Evolutionary conservation across 2,888 invertebrate genomes (phyloP), one percentile per base, ranked within the genome.

Genomic region (Trichogramma evanescens): DNA sequence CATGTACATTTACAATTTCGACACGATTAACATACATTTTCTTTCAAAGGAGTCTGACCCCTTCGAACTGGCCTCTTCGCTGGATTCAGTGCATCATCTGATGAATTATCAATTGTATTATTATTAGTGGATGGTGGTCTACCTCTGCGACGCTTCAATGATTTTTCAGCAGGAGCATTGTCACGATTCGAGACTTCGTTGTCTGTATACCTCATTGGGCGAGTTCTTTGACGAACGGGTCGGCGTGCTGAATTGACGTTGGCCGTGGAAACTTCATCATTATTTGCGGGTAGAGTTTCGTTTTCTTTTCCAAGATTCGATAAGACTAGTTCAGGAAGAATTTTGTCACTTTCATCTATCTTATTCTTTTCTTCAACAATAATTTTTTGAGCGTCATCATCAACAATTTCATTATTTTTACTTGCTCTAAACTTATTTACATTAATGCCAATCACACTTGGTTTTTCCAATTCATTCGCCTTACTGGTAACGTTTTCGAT

Each of bases 51-150:
- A 7, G 46, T 42, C 43, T 65, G 65, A 39, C 67, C 63, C 43
- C 66, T 66, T 6, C 68, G 64, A 4, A 67, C 59, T 4, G 69
- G 69, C 54, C 68, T 58, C 56, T 65, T 67, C 7, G 68, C 67
- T 9, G 67, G 66, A 57, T 65, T 65, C 45, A 50, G 58, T 8
- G 45, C 7, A 50, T 65, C 63, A 6, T 66, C 65, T 9, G 41
- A 3, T 5, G 58, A 8, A 9, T 44, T 42, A 53, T 58, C 44
- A 44, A 26, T n/a, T 44, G 49, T 42, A 48, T 49, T 43, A 3
- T 26, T n/a, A 64, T 65, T 50, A 26, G 26, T 26, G 26, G 26
- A 26, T 26, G 26, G 26, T 52, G 60, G 6, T 51, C 59, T 52
- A 10, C 66, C 56, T 53, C 67, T 58, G 42, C 69, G 65, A 40